A percentile compares a stretch with the other conserved stretches of the same genome.
These are phyloP conservation scores for Ceratoteleas bidentatus DNA, from an alignment of 1,140 invertebrate genomes.

Conservation along the genomic window DNA sequence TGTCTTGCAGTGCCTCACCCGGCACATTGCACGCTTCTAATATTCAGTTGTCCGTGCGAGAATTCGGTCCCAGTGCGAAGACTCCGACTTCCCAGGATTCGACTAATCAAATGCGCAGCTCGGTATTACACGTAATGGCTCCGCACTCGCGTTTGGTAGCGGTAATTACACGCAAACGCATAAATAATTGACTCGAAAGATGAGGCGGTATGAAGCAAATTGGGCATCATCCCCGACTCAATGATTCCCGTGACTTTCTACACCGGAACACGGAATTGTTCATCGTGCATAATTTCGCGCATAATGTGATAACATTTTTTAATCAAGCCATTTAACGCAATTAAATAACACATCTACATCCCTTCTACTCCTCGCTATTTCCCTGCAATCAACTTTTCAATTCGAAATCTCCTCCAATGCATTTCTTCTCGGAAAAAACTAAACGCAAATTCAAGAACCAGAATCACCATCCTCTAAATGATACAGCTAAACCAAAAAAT, in stretches of 20 bases:
- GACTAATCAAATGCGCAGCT: slow-evolving; percentile 35
- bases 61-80: slow-evolving; percentile 19
- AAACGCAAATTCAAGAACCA: no score
- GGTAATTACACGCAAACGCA: slow-evolving; percentile 43
- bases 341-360: no score
- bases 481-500: no score
- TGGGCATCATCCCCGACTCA: slow-evolving; percentile 31
- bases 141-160: slow-evolving; percentile 5
- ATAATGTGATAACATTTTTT: no score
- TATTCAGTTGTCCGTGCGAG: slow-evolving; percentile 15
- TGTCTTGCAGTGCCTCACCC: not conserved
- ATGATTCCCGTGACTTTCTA: slow-evolving; percentile 26
- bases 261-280: slow-evolving; percentile 22
- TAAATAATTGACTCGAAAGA: slow-evolving; percentile 36
- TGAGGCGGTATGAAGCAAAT: slow-evolving; percentile 29
- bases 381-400: no score
- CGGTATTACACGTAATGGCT: slow-evolving; percentile 22
- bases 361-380: no score
- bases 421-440: no score
- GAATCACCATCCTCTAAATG: no score
- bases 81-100: slow-evolving; percentile 12
- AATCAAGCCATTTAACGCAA: no score
- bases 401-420: no score
- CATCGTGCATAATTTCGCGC: no score
- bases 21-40: slow-evolving; percentile 15